Percentiles rank a stretch among this genome's conserved stretches.
These are phyloP conservation scores for Suricata suricatta DNA, from an alignment of 2,113 vertebrate species.

Conservation along the genomic window DNA sequence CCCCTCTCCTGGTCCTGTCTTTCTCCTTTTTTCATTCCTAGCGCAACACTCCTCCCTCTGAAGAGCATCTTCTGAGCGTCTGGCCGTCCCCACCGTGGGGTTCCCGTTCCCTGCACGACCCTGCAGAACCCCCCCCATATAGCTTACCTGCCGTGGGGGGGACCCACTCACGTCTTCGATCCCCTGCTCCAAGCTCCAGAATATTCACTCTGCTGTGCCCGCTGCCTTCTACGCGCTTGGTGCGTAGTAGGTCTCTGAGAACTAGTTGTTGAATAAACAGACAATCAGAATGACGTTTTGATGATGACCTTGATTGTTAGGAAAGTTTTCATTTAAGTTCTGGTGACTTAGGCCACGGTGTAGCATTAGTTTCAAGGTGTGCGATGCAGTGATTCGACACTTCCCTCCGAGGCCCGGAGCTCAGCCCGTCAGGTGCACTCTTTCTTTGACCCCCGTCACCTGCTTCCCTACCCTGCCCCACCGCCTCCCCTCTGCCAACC, in stretches of 20 bases:
- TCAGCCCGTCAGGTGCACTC: background rate
- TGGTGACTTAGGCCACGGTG: background rate
- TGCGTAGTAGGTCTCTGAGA: background rate
- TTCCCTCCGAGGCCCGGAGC: fast-evolving
- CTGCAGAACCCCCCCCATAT: background rate
- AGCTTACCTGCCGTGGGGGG: too few species aligned
- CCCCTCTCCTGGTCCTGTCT: too few species aligned
- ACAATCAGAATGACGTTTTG: background rate
- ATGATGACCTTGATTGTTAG: background rate
- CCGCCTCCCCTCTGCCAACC: background rate
- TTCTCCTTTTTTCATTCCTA: background rate
- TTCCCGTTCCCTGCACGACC: fast-evolving
- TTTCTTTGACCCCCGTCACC: background rate
- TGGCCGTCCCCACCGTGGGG: background rate
- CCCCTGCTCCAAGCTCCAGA: background rate
- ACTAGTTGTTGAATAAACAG: background rate
- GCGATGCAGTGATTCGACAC: background rate
- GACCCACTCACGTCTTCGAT: fast-evolving
- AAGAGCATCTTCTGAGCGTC: background rate
- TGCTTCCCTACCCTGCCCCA: background rate
- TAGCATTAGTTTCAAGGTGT: background rate
- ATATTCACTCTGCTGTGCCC: too few species aligned
- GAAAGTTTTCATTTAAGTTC: background rate
- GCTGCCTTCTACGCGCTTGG: background rate
- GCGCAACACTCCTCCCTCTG: too few species aligned